These are phyloP conservation scores for Diplolepis rosae DNA, from an alignment of 2,888 invertebrate genomes.

Conservation along the genomic window DNA sequence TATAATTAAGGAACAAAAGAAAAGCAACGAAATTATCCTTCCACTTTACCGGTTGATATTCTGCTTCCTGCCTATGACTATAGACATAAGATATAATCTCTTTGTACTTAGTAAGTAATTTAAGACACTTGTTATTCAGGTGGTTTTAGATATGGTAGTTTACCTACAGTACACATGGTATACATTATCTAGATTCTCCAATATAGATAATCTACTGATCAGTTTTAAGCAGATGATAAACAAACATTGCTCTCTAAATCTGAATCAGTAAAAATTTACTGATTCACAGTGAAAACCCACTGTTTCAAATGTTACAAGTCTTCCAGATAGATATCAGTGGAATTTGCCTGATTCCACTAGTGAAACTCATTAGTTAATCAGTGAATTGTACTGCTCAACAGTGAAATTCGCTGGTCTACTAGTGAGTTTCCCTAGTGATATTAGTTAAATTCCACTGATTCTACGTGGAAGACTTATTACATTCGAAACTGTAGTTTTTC, in stretches of 20 bases:
- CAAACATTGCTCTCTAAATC: not conserved
- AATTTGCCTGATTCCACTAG: no score
- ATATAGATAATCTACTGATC: slow-evolving; percentile 11
- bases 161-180: slow-evolving; percentile 4
- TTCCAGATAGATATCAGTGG: no score
- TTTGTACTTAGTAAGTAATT: not conserved
- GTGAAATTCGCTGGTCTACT: no score
- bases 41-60: not conserved
- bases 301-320: no score
- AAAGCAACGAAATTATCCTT: not conserved
- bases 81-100: not conserved
- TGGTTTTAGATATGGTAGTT: slow-evolving; percentile 5
- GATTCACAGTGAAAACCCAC: no score
- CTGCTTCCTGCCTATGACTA: not conserved
- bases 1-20: not conserved
- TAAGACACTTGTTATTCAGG: not conserved
- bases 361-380: no score
- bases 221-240: not conserved
- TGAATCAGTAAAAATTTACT: no score
- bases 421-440: no score
- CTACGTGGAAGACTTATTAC: no score
- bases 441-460: no score
- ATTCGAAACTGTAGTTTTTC: no score
- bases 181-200: not conserved
- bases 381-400: no score